Base-by-base conservation (phyloP, 2,113 vertebrate species). In the Aplodontia rufa region DNA sequence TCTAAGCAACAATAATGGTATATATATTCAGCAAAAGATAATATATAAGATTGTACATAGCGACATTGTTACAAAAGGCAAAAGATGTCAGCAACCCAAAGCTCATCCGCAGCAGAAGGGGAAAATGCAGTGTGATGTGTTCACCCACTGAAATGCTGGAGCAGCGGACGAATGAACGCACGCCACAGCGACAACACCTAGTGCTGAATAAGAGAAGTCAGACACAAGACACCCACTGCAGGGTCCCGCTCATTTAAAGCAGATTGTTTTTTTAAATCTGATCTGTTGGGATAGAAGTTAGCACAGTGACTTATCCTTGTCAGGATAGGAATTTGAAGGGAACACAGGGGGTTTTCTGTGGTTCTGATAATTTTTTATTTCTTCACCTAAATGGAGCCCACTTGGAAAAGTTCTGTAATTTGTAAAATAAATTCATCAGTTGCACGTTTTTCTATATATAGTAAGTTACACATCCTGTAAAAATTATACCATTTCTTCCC, bases 301-400 rank as follows among this genome's bases (percentile, higher is more conserved):
- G 64, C 51, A 40, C 40, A 40, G 4, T 79, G 45, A 32, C 16
- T 69, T 71, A 72, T 68, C 35, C 24, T 80, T 30, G 4, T 87
- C 66, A 47, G 40, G 26, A 82, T 47, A 47, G 32, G 51, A 87
- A n/a, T 8, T 78, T 17, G 20, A 85, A 88, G 28, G 26, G 11
- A 19, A 0, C 1, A 51, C 3, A 55, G 24, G 3, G 7, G 1
- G 5, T 8, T n/a, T n/a, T 37, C 40, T 28, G 0, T 2, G 4
- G 2, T 88, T 55, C 49, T 76, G 47, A 17, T 24, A 16, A 60
- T 74, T 74, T 93, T 79, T 17, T 58, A 17, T 51, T 89, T 97
- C 55, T 80, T 95, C 64, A 45, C 66, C 32, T 71, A 1, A 9
- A 7, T 55, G 37, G 47, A 3, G 11, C 6, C 87, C 62, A n/a